A percentile compares a stretch with the other conserved stretches of the same genome.
These are phyloP conservation scores for Aegypius monachus DNA, from an alignment of 2,113 vertebrate genomes.

Conservation along the genomic window DNA sequence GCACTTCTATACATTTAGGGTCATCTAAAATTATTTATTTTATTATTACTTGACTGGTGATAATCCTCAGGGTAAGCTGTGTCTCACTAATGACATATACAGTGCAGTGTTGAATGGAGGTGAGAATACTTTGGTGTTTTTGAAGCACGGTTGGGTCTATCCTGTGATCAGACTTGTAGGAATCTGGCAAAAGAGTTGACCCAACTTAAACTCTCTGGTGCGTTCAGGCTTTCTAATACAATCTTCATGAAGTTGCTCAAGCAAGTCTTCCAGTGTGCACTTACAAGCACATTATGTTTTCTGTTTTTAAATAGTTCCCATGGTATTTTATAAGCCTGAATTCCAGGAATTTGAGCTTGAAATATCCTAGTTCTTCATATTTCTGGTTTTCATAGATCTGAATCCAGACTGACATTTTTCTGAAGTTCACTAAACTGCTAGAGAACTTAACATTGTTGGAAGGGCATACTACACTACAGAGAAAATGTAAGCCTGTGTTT, in stretches of 20 bases:
- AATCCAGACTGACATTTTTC: not conserved
- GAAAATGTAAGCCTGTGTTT: not conserved
- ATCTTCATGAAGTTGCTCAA: not conserved
- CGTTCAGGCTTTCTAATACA: not conserved
- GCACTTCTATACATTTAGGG: not conserved
- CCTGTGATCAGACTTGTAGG: not conserved
- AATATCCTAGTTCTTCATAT: not conserved
- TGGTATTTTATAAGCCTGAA: not conserved
- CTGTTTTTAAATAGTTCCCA: not conserved
- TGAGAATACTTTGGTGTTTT: not conserved
- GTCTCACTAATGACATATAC: not conserved
- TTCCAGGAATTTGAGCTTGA: not conserved
- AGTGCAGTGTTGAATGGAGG: not conserved
- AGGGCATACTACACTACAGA: fast-evolving
- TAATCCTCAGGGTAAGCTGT: not conserved
- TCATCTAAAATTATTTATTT: not conserved
- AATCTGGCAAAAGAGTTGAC: not conserved
- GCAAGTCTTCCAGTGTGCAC: not conserved
- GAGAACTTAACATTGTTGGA: not conserved
- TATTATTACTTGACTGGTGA: not conserved
- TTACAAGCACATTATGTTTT: not conserved
- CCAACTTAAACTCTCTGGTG: not conserved
- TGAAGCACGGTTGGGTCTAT: not conserved
- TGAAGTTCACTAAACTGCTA: not conserved
- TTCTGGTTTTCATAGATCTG: not conserved